These are phyloP conservation scores for Cryptoprocta ferox DNA, from an alignment of 2,797 vertebrate species.

Conservation along the genomic window DNA sequence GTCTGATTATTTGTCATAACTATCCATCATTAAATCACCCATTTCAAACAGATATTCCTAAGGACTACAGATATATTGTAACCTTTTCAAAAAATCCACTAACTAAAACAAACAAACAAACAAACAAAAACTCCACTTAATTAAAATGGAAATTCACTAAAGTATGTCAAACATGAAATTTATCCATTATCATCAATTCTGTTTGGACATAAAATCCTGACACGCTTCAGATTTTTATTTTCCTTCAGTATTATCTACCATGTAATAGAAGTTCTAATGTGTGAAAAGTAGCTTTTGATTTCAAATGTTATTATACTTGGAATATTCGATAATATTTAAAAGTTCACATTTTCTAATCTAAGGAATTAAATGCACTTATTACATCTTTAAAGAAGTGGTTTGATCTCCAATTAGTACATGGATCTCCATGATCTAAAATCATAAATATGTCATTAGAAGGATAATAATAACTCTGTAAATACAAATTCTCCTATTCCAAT, in stretches of 20 bases:
- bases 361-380: neutral
- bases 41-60: neutral
- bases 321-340: neutral
- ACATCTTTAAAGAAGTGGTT: neutral
- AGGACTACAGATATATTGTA: neutral
- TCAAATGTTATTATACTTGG: neutral
- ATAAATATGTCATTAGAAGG: neutral
- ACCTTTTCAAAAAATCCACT: neutral
- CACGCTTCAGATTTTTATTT: neutral
- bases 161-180: neutral
- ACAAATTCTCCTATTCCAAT: neutral
- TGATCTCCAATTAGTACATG: neutral
- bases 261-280: neutral
- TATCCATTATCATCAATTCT: neutral
- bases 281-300: neutral
- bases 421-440: neutral
- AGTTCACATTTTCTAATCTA: neutral
- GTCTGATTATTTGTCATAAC: neutral
- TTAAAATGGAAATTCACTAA: conserved; percentile 9
- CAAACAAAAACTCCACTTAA: neutral
- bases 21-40: neutral
- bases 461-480: neutral
- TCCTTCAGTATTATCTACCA: neutral
- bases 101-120: neutral
- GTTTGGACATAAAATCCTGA: neutral